phyloP scores from a whole-genome alignment of 2,113 vertebrate species.

The Myrmophylax atrothorax region DNA sequence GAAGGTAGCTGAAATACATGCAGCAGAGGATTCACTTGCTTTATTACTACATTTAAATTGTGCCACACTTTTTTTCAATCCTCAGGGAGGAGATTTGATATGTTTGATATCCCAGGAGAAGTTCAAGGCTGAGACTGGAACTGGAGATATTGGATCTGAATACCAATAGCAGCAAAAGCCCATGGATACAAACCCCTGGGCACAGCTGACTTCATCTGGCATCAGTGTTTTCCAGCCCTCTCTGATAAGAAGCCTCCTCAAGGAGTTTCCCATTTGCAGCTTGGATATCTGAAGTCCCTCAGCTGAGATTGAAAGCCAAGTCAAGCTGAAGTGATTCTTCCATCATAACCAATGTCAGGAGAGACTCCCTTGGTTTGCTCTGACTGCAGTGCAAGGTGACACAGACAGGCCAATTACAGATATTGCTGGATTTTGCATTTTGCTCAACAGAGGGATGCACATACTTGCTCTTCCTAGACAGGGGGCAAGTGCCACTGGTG shows the following conservation, averaged over 20 bases:
- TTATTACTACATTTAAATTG: conserved; percentile 11
- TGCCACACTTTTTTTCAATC: not conserved
- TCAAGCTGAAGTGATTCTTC: not conserved
- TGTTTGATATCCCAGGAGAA: not conserved
- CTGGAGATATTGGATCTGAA: conserved; percentile 12
- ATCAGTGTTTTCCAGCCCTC: not conserved
- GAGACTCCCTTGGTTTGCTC: not conserved
- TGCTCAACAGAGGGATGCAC: not conserved
- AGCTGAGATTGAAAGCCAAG: not conserved
- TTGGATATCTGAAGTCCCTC: not conserved
- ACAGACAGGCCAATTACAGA: not conserved
- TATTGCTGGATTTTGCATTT: not conserved
- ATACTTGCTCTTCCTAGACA: not conserved
- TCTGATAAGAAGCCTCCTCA: not conserved
- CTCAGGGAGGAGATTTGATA: not conserved
- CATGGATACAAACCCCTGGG: not conserved
- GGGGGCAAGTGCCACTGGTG: not conserved
- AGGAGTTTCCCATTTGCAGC: conserved; percentile 1
- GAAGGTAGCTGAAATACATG: not conserved
- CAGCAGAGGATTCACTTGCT: not conserved
- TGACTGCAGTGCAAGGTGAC: not conserved
- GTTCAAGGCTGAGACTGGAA: conserved; percentile 12
- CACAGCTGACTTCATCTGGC: not conserved
- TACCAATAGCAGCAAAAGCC: not conserved
- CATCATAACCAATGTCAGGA: not conserved